A percentile compares a stretch with the other conserved stretches of the same genome.
Evolutionary conservation across 2,888 invertebrate species (phyloP).

Genomic region (Drosophila suboccidentalis): DNA sequence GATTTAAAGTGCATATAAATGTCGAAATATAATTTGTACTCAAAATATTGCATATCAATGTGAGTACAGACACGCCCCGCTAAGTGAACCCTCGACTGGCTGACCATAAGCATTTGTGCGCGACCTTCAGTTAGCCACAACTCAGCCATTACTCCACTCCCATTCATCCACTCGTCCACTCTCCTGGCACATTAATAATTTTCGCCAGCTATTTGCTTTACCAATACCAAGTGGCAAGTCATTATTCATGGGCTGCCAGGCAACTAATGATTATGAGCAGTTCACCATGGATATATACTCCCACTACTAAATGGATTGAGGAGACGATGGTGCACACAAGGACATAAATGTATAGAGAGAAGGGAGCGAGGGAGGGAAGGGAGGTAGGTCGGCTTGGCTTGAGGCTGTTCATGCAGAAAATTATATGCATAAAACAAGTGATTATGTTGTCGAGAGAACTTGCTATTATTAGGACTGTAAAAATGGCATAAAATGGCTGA

Average conservation of each 20-base stretch:
- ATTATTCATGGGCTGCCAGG: constrained; percentile 70
- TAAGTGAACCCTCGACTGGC: constrained; percentile 8
- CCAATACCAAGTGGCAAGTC: constrained; percentile 74
- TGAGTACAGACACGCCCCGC: constrained; percentile 11
- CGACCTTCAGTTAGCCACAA: constrained; percentile 32
- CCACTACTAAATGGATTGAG: constrained; percentile 8
- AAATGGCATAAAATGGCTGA: constrained; percentile 57
- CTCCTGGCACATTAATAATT: constrained; percentile 61
- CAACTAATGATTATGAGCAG: constrained; percentile 76
- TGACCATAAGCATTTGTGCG: constrained; percentile 17
- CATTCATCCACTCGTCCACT: neutral
- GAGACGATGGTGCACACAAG: constrained; percentile 2
- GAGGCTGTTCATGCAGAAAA: constrained; percentile 77
- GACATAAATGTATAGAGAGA: constrained; percentile 2
- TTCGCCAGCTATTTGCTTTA: constrained; percentile 69
- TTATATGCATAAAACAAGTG: constrained; percentile 79
- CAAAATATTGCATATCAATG: neutral
- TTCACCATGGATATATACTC: constrained; percentile 46
- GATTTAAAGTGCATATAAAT: neutral
- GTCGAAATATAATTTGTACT: neutral
- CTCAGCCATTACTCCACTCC: constrained; percentile 5
- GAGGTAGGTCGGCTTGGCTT: neutral
- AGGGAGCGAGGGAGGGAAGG: neutral
- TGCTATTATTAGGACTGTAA: constrained; percentile 67
- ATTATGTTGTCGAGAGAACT: constrained; percentile 73